Conservation (phyloP, 2,113 vertebrate genomes). For the Alethe castanea region DNA sequence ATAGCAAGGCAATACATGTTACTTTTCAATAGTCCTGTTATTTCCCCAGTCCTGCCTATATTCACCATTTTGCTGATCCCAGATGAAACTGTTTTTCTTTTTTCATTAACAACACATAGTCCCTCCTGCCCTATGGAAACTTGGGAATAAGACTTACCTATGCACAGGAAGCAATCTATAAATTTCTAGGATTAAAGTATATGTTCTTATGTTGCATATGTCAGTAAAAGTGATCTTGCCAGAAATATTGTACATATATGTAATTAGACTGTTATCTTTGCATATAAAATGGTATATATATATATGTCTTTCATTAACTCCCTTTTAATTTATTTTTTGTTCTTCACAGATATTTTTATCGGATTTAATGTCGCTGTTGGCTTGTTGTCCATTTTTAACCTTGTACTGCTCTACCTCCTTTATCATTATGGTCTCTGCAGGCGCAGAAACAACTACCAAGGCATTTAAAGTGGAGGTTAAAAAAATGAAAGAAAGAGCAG, state of each 20-base stretch:
- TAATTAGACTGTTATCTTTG: neutral
- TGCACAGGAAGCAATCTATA: neutral
- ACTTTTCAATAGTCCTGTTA: neutral
- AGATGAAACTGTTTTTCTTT: neutral
- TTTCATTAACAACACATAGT: neutral
- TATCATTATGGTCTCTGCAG: constrained; percentile 58
- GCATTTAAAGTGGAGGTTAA: constrained; percentile 35
- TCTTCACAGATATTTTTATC: constrained; percentile 32
- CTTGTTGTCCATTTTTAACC: constrained; percentile 47
- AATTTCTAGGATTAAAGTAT: neutral
- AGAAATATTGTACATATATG: neutral
- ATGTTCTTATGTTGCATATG: neutral
- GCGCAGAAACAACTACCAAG: constrained; percentile 56
- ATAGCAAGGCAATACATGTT: neutral
- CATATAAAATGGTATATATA: neutral
- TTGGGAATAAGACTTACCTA: neutral
- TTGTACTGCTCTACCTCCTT: constrained; percentile 57
- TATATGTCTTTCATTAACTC: neutral
- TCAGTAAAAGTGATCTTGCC: neutral
- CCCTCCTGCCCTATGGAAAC: neutral
- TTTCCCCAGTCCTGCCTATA: neutral
- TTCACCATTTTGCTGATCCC: neutral
- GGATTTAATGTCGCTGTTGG: constrained; percentile 53
- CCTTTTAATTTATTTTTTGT: neutral
- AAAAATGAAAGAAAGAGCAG: neutral